Evolutionary conservation across 2,797 vertebrate genomes (phyloP).

Genomic region (Pipistrellus pipistrellus): DNA sequence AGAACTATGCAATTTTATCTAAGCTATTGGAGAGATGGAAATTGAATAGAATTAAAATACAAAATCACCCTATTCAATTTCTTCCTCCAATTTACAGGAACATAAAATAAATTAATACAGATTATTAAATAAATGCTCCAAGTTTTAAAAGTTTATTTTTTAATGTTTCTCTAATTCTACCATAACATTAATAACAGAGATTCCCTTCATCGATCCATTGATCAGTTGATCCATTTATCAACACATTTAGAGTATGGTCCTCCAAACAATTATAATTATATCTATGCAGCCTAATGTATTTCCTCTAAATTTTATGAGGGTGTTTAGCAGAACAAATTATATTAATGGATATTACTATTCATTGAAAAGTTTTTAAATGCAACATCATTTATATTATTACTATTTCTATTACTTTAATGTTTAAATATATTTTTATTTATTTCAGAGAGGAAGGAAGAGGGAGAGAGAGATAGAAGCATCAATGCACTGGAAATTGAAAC

Average conservation of each 20-base stretch:
- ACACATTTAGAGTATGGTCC: not conserved
- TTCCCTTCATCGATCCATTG: not conserved
- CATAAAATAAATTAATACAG: not conserved
- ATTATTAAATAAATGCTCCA: not conserved
- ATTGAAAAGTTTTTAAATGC: not conserved
- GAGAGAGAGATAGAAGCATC: no score
- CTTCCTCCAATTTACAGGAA: not conserved
- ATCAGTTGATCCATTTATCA: not conserved
- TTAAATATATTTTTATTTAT: not conserved
- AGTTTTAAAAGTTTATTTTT: not conserved
- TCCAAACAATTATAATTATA: constrained; percentile 6
- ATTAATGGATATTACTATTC: not conserved
- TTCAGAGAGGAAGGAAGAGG: no score
- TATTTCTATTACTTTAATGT: not conserved
- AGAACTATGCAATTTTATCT: not conserved
- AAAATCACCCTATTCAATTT: not conserved
- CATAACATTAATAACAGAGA: not conserved
- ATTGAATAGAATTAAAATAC: not conserved
- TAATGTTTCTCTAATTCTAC: not conserved
- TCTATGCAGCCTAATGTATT: not conserved
- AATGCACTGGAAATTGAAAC: no score
- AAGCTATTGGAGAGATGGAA: not conserved
- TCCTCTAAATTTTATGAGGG: not conserved
- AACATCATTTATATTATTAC: not conserved
- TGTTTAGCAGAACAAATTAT: not conserved